Percentiles rank a stretch among this genome's conserved stretches.
These are phyloP conservation scores for Euphydryas editha DNA, from an alignment of 2,888 invertebrate genomes.

Conservation along the genomic window DNA sequence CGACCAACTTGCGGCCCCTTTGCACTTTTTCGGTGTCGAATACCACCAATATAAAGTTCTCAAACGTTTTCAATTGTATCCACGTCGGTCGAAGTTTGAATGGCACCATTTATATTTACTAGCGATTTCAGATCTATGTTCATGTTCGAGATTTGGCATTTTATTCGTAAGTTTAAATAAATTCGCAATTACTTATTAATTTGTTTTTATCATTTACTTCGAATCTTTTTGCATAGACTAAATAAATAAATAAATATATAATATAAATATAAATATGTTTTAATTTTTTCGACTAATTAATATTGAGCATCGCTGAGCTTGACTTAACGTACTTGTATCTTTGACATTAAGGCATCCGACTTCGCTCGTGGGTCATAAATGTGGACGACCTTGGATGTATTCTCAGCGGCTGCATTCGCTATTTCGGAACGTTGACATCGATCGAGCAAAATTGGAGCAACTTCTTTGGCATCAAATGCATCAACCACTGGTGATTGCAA, in stretches of 20 bases:
- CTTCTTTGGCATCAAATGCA: slow-evolving; percentile 75
- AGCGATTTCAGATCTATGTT: slow-evolving; percentile 21
- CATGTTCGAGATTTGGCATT: not conserved
- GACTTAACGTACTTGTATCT: slow-evolving; percentile 21
- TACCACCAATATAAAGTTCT: slow-evolving; percentile 57
- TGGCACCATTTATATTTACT: slow-evolving; percentile 47
- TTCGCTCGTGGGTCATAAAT: slow-evolving; percentile 35
- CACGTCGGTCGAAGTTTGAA: slow-evolving; percentile 46
- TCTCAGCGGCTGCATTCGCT: slow-evolving; percentile 65
- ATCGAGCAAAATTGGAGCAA: slow-evolving; percentile 70
- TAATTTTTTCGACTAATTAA: too few relatives aligned
- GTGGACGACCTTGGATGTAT: slow-evolving; percentile 47
- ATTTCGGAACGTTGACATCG: slow-evolving; percentile 71
- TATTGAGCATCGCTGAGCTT: not conserved
- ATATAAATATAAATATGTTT: too few relatives aligned
- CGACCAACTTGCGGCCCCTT: slow-evolving; percentile 56
- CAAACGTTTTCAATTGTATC: slow-evolving; percentile 53
- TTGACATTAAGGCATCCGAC: slow-evolving; percentile 40
- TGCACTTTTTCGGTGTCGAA: slow-evolving; percentile 62
- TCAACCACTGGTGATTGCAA: slow-evolving; percentile 61
- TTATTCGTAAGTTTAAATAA: not conserved
- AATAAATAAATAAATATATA: not conserved
- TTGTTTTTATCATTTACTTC: too few relatives aligned
- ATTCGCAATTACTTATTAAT: not conserved
- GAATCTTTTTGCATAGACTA: too few relatives aligned